Conservation (phyloP, 2,888 invertebrate genomes). For the Epistrophe grossulariae region DNA sequence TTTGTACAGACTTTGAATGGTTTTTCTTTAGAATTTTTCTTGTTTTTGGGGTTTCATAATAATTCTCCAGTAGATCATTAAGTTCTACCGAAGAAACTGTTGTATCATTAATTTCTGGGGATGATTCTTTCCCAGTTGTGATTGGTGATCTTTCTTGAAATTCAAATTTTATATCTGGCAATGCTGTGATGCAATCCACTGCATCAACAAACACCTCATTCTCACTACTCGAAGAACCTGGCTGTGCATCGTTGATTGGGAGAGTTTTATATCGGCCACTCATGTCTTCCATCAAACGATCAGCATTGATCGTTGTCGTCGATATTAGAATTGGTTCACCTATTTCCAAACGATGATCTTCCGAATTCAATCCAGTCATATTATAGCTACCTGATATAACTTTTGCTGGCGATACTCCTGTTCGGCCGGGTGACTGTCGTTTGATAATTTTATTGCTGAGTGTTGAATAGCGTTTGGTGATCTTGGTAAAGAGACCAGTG, state of each 20-base stretch:
- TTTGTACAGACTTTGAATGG: slow-evolving; percentile 82
- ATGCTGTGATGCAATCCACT: slow-evolving; percentile 78
- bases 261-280: slow-evolving; percentile 60
- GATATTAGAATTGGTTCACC: slow-evolving; percentile 83
- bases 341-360: slow-evolving; percentile 83
- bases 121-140: slow-evolving; percentile 61
- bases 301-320: slow-evolving; percentile 82
- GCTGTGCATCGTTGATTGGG: slow-evolving; percentile 43
- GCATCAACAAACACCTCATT: slow-evolving; percentile 82
- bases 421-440: slow-evolving; percentile 79
- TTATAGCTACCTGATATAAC: slow-evolving; percentile 82
- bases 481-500: slow-evolving; percentile 81
- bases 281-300: slow-evolving; percentile 79
- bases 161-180: slow-evolving; percentile 74
- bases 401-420: slow-evolving; percentile 80
- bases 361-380: slow-evolving; percentile 82
- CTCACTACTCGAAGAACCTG: slow-evolving; percentile 80
- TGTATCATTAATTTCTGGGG: slow-evolving; percentile 52
- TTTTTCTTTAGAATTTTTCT: slow-evolving; percentile 77
- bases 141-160: slow-evolving; percentile 67
- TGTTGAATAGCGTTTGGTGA: slow-evolving; percentile 83
- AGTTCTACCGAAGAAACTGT: slow-evolving; percentile 27
- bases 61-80: slow-evolving; percentile 72
- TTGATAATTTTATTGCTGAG: slow-evolving; percentile 82
- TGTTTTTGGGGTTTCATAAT: slow-evolving; percentile 77